Conservation (phyloP, 2,888 invertebrate species). For the Atethmia centrago region DNA sequence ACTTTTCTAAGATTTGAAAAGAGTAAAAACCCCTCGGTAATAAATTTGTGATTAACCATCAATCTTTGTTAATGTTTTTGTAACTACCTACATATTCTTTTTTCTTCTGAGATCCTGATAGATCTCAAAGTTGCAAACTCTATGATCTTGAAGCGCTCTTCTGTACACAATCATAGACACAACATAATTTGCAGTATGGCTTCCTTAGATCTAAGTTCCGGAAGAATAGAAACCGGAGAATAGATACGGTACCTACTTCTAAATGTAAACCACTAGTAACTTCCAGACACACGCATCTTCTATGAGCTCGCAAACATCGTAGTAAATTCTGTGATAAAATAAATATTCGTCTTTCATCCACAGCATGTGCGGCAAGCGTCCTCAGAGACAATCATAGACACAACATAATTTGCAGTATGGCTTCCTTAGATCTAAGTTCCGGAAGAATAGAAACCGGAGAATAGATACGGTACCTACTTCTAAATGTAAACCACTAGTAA, state of each 20-base stretch:
- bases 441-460: not conserved
- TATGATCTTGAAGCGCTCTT: not conserved
- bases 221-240: not conserved
- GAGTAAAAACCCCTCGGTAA: not conserved
- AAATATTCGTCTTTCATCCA: constrained; percentile 12
- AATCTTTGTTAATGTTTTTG: not conserved
- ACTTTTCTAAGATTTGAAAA: not conserved
- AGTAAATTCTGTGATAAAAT: not conserved
- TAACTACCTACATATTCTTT: not conserved
- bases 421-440: no score
- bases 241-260: not conserved
- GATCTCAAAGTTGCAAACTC: not conserved
- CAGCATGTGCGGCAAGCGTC: constrained; percentile 72
- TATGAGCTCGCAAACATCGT: not conserved
- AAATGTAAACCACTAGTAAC: not conserved
- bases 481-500: not conserved
- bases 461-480: not conserved
- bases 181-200: not conserved
- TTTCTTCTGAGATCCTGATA: not conserved
- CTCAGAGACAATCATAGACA: no score
- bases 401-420: no score
- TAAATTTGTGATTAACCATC: not conserved
- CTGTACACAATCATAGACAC: not conserved
- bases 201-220: not conserved
- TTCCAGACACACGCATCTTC: not conserved